Percentiles rank a stretch among this genome's conserved stretches.
Conservation (phyloP, 2,113 vertebrate genomes). For the Heptranchias perlo region DNA sequence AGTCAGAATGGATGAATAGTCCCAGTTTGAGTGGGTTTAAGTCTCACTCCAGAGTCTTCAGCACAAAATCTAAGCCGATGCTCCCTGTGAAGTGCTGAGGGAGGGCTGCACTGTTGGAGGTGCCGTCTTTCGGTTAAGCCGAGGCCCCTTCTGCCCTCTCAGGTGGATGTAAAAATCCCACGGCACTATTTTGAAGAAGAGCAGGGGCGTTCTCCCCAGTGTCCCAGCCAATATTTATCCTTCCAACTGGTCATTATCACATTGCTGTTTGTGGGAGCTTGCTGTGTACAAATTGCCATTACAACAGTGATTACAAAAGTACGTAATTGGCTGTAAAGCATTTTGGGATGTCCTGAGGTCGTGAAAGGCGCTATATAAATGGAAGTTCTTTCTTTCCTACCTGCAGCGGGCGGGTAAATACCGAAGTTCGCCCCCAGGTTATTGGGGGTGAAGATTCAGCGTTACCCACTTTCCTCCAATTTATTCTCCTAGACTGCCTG, state of each 20-base stretch:
- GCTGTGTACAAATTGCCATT: background rate
- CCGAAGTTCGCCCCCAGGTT: too few species aligned
- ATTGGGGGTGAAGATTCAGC: background rate
- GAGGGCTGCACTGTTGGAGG: background rate
- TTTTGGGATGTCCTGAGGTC: background rate
- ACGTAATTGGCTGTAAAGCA: background rate
- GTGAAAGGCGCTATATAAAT: background rate
- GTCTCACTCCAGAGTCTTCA: background rate
- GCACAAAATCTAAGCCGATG: background rate
- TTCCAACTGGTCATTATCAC: background rate
- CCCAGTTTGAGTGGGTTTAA: too few species aligned
- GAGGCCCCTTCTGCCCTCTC: background rate
- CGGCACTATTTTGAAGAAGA: background rate
- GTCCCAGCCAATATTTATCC: background rate
- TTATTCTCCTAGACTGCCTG: background rate
- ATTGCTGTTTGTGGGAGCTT: background rate
- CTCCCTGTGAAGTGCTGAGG: background rate
- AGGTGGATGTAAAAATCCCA: background rate
- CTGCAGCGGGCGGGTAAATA: too few species aligned
- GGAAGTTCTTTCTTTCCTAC: too few species aligned
- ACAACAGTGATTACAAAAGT: background rate
- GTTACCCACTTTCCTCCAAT: background rate
- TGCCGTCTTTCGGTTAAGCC: background rate
- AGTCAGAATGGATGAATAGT: too few species aligned
- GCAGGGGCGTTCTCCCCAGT: background rate